phyloP scores from a whole-genome alignment of 37 sponge, comb jelly and placozoan genomes.

The Cliona cf. orientalis region DNA sequence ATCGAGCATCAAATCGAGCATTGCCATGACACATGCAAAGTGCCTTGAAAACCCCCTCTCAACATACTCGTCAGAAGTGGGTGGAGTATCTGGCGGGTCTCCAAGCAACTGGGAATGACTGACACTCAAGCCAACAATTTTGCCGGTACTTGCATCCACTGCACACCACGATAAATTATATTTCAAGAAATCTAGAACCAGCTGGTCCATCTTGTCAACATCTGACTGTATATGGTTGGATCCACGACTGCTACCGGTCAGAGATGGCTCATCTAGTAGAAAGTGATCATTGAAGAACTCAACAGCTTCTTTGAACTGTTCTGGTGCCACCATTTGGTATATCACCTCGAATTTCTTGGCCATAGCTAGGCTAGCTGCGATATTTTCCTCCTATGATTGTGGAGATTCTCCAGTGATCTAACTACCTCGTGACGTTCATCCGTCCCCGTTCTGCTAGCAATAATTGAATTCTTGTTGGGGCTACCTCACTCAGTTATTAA shows the following conservation, averaged over 20 bases:
- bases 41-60: background rate
- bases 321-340: background rate
- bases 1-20: background rate
- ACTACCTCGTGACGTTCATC: too few species aligned
- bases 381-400: too few species aligned
- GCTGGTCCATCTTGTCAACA: background rate
- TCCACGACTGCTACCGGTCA: too few species aligned
- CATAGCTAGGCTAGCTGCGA: too few species aligned
- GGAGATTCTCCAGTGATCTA: too few species aligned
- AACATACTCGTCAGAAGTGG: background rate
- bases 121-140: constrained; percentile 5
- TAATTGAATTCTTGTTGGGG: too few species aligned
- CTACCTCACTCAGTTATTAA: too few species aligned
- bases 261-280: background rate
- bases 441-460: too few species aligned
- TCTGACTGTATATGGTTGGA: background rate
- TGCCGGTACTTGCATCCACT: constrained; percentile 1
- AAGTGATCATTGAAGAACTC: background rate
- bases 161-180: constrained; percentile 3
- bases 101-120: background rate
- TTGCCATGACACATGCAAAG: background rate
- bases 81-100: background rate
- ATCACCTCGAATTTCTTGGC: background rate
- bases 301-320: constrained; percentile 8
- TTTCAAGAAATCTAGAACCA: background rate